Conservation (phyloP, 2,888 invertebrate species). For the Melipona beecheii region DNA sequence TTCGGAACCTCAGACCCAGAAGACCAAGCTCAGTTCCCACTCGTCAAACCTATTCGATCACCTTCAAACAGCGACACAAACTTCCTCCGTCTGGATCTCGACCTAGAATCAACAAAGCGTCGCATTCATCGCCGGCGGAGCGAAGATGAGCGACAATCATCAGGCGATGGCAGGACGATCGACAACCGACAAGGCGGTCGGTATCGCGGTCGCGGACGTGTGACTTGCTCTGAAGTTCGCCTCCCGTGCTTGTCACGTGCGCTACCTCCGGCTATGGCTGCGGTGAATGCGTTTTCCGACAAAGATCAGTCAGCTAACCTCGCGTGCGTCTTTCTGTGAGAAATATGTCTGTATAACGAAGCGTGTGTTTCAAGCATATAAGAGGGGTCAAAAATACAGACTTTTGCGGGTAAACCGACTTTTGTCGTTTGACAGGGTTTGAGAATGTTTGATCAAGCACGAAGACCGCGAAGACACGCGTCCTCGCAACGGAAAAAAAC, state of each 20-base stretch:
- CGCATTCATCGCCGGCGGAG: background rate
- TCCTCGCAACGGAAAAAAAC: no score
- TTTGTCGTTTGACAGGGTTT: no score
- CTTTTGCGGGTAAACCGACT: no score
- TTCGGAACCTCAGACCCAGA: background rate
- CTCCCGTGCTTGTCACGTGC: slow-evolving; percentile 65
- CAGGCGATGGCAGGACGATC: slow-evolving; percentile 2
- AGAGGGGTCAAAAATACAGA: no score
- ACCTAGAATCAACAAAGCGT: slow-evolving; percentile 5
- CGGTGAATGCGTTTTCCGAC: background rate
- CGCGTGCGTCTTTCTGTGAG: no score
- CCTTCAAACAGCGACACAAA: background rate
- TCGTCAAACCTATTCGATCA: background rate
- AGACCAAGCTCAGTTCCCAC: background rate
- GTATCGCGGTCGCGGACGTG: slow-evolving; percentile 50
- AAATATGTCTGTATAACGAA: no score
- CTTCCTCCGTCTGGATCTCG: background rate
- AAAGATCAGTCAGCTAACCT: background rate
- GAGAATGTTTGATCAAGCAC: no score
- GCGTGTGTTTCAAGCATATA: no score
- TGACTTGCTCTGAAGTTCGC: slow-evolving; percentile 56
- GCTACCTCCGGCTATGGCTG: background rate
- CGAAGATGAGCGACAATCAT: slow-evolving; percentile 1
- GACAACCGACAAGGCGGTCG: background rate
- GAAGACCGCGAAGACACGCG: no score